These are phyloP conservation scores for Ephestia elutella DNA, from an alignment of 1,140 invertebrate species.

Conservation along the genomic window DNA sequence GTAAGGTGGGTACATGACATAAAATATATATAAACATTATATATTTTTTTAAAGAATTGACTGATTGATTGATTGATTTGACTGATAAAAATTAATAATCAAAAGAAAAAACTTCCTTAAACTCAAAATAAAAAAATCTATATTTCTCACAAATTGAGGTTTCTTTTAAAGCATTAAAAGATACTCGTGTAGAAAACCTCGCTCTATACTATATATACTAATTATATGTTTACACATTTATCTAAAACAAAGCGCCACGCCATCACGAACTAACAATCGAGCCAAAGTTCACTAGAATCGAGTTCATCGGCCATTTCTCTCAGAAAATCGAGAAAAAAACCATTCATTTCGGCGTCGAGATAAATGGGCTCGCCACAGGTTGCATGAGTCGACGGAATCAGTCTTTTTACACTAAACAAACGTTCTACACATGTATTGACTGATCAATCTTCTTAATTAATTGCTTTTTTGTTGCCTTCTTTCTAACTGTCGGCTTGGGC, in stretches of 20 bases:
- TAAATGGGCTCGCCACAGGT: neutral
- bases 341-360: neutral
- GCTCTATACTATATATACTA: no score
- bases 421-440: neutral
- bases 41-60: no score
- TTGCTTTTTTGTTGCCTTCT: neutral
- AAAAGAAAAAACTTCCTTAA: no score
- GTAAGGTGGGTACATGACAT: no score
- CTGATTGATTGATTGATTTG: no score
- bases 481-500: neutral
- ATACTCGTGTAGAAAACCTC: no score
- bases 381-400: neutral
- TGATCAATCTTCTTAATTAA: constrained; percentile 4
- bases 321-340: neutral
- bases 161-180: no score
- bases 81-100: no score
- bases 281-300: neutral
- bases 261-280: neutral
- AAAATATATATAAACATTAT: no score
- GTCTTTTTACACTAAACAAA: neutral
- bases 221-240: no score
- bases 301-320: neutral
- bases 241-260: neutral
- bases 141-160: no score
- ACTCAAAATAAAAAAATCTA: no score